Percentiles rank a stretch among this genome's conserved stretches.
Conservation (phyloP, 1,140 invertebrate species). For the Drosophila bipectinata region DNA sequence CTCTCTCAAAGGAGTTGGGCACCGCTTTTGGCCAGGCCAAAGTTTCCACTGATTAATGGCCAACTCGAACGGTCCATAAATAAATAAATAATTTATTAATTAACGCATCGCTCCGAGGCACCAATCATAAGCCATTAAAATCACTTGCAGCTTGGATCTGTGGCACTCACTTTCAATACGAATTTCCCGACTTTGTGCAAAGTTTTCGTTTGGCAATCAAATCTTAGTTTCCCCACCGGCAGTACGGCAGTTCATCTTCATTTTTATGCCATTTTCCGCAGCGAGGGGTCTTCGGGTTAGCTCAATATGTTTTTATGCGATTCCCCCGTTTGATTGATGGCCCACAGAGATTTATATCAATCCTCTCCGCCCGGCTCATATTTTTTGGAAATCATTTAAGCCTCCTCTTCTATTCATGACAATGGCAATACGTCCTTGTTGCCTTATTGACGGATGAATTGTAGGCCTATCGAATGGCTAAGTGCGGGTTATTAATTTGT, state of each 20-base stretch:
- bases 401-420: conserved; percentile 56
- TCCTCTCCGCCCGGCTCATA: not conserved
- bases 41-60: conserved; percentile 74
- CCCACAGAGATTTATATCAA: conserved; percentile 30
- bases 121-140: conserved; percentile 56
- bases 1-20: conserved; percentile 73
- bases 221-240: conserved; percentile 19
- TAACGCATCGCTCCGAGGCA: conserved; percentile 58
- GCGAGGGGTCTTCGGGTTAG: conserved; percentile 23
- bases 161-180: conserved; percentile 26
- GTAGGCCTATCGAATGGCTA: conserved; percentile 22
- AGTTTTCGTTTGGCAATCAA: conserved; percentile 18
- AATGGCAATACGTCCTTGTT: conserved; percentile 51
- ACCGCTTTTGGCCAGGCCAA: conserved; percentile 57
- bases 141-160: conserved; percentile 18
- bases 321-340: conserved; percentile 67
- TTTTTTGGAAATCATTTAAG: conserved; percentile 51
- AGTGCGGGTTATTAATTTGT: conserved; percentile 46
- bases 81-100: conserved; percentile 81
- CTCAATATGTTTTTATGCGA: conserved; percentile 47
- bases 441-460: conserved; percentile 5
- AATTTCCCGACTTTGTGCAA: conserved; percentile 8
- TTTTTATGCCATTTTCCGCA: conserved; percentile 61
- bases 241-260: conserved; percentile 75
- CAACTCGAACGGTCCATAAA: conserved; percentile 68